Evolutionary conservation across 1,140 invertebrate species (phyloP).

Genomic region (Neodiprion pinetum): DNA sequence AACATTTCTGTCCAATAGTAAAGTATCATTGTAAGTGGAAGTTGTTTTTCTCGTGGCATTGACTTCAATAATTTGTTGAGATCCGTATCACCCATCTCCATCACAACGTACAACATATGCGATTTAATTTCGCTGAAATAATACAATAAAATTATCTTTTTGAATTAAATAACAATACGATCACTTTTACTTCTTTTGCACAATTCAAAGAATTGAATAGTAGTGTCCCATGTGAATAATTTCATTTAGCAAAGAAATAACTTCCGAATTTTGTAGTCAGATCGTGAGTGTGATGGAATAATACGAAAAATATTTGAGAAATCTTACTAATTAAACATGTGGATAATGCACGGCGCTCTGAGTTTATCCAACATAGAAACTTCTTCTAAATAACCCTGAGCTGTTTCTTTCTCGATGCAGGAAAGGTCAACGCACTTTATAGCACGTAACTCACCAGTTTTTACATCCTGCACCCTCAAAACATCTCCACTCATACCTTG

Average conservation of each 20-base stretch:
- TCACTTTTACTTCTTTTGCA: conserved; percentile 61
- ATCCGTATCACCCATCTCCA: conserved; percentile 94
- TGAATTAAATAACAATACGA: conserved; percentile 32
- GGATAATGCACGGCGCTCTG: conserved; percentile 85
- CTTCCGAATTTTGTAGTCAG: conserved; percentile 9
- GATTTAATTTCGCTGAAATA: conserved; percentile 66
- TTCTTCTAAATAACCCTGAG: conserved; percentile 89
- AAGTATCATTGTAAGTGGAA: conserved; percentile 77
- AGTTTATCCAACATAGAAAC: conserved; percentile 84
- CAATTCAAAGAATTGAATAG: conserved; percentile 45
- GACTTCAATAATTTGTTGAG: conserved; percentile 78
- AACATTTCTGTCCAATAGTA: conserved; percentile 97
- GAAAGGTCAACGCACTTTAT: conserved; percentile 65
- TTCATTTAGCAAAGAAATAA: background rate
- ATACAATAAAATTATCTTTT: conserved; percentile 46
- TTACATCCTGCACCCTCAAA: conserved; percentile 55
- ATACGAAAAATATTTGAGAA: conserved; percentile 13
- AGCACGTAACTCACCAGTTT: conserved; percentile 63
- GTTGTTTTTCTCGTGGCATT: conserved; percentile 63
- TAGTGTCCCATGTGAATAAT: conserved; percentile 44
- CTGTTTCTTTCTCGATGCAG: conserved; percentile 70
- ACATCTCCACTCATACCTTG: conserved; percentile 70
- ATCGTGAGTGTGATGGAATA: conserved; percentile 28
- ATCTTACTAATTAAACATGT: conserved; percentile 89
- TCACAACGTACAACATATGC: conserved; percentile 80